Percentiles rank a stretch among this genome's conserved stretches.
These are phyloP conservation scores for Platysternon megacephalum DNA, from an alignment of 2,113 vertebrate genomes.

Conservation along the genomic window DNA sequence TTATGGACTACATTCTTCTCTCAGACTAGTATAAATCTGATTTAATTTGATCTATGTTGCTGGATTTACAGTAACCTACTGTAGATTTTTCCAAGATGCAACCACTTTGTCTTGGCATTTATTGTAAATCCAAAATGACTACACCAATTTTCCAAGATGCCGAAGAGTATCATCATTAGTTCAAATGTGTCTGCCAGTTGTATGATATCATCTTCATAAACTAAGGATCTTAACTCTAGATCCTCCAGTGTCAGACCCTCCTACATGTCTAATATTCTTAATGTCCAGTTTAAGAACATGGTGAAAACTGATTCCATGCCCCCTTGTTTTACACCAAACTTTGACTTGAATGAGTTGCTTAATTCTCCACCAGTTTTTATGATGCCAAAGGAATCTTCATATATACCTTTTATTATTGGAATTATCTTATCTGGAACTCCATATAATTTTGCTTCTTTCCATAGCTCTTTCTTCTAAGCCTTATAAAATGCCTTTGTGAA, in stretches of 20 bases:
- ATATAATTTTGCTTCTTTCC: neutral
- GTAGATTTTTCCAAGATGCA: no score
- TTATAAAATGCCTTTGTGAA: neutral
- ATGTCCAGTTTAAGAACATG: neutral
- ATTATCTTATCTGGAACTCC: neutral
- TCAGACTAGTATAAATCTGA: no score
- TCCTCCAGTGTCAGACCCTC: neutral
- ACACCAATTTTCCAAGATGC: neutral
- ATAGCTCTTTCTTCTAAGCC: neutral
- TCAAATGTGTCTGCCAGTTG: neutral
- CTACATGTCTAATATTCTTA: neutral
- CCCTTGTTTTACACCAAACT: neutral
- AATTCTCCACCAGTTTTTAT: neutral
- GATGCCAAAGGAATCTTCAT: neutral
- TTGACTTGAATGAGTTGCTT: neutral
- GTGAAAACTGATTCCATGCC: neutral
- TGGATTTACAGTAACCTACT: no score
- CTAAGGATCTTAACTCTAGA: neutral
- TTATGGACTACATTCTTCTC: no score
- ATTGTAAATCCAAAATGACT: neutral
- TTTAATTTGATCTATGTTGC: no score
- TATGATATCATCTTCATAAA: neutral
- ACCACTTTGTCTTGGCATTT: no score
- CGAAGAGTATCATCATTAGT: neutral
- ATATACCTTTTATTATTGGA: neutral